Evolutionary conservation across 2,113 vertebrate species (phyloP).

Genomic region (Dasyurus viverrinus): DNA sequence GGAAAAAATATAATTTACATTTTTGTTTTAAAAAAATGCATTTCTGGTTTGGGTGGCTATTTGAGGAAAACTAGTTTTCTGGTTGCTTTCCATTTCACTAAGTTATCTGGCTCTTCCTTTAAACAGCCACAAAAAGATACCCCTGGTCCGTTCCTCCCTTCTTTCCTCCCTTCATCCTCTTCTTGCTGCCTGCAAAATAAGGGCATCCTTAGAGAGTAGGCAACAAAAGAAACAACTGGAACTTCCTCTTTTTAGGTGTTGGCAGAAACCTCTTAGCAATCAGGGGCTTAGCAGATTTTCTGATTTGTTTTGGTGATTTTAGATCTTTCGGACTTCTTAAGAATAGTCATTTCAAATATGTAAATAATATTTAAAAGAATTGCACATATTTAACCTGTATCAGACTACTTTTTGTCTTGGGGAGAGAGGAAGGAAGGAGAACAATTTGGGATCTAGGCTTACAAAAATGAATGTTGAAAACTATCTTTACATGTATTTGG

Average conservation of each 20-base stretch:
- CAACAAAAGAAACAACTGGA: not conserved
- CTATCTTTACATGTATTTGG: no score
- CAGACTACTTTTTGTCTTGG: no score
- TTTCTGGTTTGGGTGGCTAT: not conserved
- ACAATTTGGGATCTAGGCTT: no score
- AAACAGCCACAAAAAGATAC: not conserved
- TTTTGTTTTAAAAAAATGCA: not conserved
- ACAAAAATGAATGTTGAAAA: no score
- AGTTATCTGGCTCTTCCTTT: not conserved
- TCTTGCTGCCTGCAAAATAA: not conserved
- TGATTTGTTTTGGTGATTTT: not conserved
- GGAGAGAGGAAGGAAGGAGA: no score
- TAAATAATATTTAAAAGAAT: no score
- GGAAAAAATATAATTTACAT: no score
- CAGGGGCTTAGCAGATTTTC: not conserved
- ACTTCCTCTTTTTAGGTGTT: not conserved
- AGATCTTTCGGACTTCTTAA: slow-evolving; percentile 5
- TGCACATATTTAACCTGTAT: no score
- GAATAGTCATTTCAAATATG: not conserved
- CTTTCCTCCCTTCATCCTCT: not conserved
- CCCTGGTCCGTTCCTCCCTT: not conserved
- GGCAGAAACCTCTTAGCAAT: not conserved
- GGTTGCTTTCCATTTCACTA: not conserved
- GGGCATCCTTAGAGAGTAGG: not conserved
- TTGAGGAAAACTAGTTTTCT: not conserved